Conservation (phyloP, 2,797 vertebrate genomes). For the Gadopsis marmoratus region DNA sequence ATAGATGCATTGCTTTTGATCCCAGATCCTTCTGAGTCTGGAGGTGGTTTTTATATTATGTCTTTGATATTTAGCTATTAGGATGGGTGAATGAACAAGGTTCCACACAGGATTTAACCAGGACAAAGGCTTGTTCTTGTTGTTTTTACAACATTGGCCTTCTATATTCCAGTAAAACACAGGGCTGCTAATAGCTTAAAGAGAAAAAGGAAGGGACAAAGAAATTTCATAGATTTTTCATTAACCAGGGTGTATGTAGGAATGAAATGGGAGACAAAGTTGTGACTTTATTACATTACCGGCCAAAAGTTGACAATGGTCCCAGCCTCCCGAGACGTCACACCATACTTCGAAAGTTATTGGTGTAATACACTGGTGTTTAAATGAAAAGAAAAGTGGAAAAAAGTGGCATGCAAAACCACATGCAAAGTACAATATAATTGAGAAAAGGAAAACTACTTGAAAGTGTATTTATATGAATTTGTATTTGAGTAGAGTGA, state of each 20-base stretch:
- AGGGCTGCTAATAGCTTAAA: conserved; percentile 47
- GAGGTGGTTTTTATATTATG: conserved; percentile 17
- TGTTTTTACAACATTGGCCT: conserved; percentile 14
- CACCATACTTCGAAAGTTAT: too few relatives aligned
- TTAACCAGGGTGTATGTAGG: neutral
- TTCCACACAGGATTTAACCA: conserved; percentile 77
- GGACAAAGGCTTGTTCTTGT: conserved; percentile 29
- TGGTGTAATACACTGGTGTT: conserved; percentile 6
- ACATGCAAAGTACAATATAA: too few relatives aligned
- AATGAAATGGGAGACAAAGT: neutral
- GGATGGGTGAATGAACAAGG: conserved; percentile 77
- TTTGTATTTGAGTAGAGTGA: too few relatives aligned
- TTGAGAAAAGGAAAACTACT: neutral
- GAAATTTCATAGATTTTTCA: neutral
- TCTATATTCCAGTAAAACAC: conserved; percentile 58
- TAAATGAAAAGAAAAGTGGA: neutral
- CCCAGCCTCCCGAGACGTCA: too few relatives aligned
- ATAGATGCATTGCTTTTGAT: neutral
- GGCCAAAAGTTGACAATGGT: too few relatives aligned
- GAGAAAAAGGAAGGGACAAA: neutral
- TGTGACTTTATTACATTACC: conserved; percentile 41
- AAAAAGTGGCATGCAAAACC: too few relatives aligned
- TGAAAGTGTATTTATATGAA: neutral
- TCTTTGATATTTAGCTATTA: neutral
- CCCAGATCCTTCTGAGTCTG: conserved; percentile 70